phyloP scores from a whole-genome alignment of 53 echinoderm and acorn worm species.

The Echinometra lucunter region DNA sequence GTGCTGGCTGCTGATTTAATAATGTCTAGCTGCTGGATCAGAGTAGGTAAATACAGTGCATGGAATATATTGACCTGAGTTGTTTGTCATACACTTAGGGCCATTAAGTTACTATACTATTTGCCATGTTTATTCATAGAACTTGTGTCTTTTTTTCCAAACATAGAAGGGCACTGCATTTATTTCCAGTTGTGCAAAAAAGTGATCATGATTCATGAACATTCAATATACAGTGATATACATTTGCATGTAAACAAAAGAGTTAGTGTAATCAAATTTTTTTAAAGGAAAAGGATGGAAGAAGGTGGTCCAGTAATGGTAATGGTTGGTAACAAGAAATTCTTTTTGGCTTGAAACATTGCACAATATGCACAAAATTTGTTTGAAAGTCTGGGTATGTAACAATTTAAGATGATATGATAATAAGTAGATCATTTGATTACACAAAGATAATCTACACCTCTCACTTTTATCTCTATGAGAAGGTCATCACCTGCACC shows the following conservation, averaged over 20 bases:
- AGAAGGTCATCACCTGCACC: background rate
- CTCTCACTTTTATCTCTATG: background rate
- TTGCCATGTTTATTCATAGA: background rate
- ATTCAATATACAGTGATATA: too few relatives aligned
- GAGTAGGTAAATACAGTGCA: slow-evolving; percentile 71
- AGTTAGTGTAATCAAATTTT: too few relatives aligned
- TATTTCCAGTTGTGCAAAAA: too few relatives aligned
- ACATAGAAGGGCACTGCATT: too few relatives aligned
- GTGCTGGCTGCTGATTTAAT: slow-evolving; percentile 57
- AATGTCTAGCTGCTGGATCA: slow-evolving; percentile 58
- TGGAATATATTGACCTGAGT: slow-evolving; percentile 37
- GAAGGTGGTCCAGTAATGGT: background rate
- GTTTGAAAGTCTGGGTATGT: background rate
- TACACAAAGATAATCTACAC: background rate
- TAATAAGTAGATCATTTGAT: background rate
- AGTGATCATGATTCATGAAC: too few relatives aligned
- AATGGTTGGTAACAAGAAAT: background rate
- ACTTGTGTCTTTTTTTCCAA: background rate
- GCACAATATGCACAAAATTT: background rate
- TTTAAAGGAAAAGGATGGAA: background rate
- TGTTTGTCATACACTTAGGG: background rate
- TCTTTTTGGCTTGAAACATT: background rate
- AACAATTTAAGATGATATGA: background rate
- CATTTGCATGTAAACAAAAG: too few relatives aligned
- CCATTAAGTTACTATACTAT: background rate